Evolutionary conservation across 1,140 invertebrate species (phyloP).

Genomic region (Drosophila murphyi): DNA sequence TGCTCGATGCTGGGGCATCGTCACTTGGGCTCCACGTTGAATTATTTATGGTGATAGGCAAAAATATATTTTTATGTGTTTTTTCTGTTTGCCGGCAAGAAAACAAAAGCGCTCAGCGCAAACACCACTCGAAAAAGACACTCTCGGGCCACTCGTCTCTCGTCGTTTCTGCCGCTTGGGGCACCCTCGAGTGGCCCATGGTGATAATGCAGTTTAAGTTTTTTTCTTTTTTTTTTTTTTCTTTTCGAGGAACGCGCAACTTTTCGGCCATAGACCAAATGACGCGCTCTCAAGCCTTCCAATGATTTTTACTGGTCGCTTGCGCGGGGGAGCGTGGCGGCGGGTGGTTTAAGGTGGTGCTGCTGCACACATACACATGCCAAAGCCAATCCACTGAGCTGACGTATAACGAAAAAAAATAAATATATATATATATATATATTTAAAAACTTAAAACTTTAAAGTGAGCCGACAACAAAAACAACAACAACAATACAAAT

Average conservation of each 20-base stretch:
- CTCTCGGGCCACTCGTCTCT: slow-evolving; percentile 68
- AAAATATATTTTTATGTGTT: slow-evolving; percentile 76
- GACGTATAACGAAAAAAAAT: slow-evolving; percentile 13
- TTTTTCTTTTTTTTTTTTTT: slow-evolving; percentile 3
- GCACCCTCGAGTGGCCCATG: slow-evolving; percentile 58
- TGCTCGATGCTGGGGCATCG: slow-evolving; percentile 21
- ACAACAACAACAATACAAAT: slow-evolving; percentile 13
- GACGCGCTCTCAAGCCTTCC: slow-evolving; percentile 42
- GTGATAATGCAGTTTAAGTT: slow-evolving; percentile 79
- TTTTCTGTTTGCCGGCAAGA: slow-evolving; percentile 67
- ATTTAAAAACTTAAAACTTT: slow-evolving; percentile 53
- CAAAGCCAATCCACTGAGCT: slow-evolving; percentile 40
- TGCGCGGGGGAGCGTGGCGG: not conserved
- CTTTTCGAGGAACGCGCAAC: slow-evolving; percentile 35
- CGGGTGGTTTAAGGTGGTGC: slow-evolving; percentile 22
- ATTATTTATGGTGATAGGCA: slow-evolving; percentile 83
- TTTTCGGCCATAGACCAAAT: slow-evolving; percentile 51
- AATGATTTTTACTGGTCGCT: slow-evolving; percentile 5
- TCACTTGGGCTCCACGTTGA: slow-evolving; percentile 54
- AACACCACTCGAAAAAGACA: slow-evolving; percentile 75
- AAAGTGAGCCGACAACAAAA: slow-evolving; percentile 66
- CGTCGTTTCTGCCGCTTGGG: slow-evolving; percentile 12
- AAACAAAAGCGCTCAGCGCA: slow-evolving; percentile 68
- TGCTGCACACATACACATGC: slow-evolving; percentile 40
- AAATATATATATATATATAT: not conserved